These are phyloP conservation scores for Notodonta dromedarius DNA, from an alignment of 2,888 invertebrate genomes.

Conservation along the genomic window DNA sequence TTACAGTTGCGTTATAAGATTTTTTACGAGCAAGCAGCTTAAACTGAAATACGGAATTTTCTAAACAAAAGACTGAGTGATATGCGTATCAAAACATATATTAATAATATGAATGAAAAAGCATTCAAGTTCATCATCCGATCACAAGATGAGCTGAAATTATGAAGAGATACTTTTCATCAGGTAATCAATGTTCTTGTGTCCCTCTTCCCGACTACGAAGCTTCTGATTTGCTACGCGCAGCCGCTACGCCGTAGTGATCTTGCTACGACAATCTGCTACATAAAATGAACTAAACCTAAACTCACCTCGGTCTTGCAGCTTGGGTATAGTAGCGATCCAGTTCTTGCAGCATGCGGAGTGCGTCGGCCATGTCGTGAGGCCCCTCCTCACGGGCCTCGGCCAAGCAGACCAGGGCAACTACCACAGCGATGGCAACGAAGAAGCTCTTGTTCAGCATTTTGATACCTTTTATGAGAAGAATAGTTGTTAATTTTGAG, in stretches of 20 bases:
- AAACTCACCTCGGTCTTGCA: conserved; percentile 86
- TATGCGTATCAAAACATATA: too few species aligned
- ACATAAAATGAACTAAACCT: conserved; percentile 5
- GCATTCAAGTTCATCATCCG: too few species aligned
- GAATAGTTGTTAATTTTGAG: too few species aligned
- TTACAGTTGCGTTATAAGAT: conserved; percentile 33
- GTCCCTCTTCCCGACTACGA: too few species aligned
- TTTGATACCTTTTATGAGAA: conserved; percentile 42
- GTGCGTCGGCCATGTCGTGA: conserved; percentile 86
- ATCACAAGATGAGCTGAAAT: too few species aligned
- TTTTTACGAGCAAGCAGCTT: conserved; percentile 9
- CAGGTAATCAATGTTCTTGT: too few species aligned
- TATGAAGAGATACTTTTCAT: too few species aligned
- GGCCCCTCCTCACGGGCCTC: conserved; percentile 80
- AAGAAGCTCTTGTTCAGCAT: conserved; percentile 76
- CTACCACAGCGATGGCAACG: conserved; percentile 62
- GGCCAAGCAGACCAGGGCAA: conserved; percentile 66
- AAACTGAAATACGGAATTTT: background rate
- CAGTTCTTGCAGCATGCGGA: conserved; percentile 87
- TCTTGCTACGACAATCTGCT: background rate
- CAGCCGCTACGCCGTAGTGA: background rate
- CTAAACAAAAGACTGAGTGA: too few species aligned
- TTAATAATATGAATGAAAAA: too few species aligned
- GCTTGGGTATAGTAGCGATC: conserved; percentile 88
- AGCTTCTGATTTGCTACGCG: background rate